Base-by-base conservation (phyloP, 2,113 vertebrate genomes). In the Thamnaconus septentrionalis region DNA sequence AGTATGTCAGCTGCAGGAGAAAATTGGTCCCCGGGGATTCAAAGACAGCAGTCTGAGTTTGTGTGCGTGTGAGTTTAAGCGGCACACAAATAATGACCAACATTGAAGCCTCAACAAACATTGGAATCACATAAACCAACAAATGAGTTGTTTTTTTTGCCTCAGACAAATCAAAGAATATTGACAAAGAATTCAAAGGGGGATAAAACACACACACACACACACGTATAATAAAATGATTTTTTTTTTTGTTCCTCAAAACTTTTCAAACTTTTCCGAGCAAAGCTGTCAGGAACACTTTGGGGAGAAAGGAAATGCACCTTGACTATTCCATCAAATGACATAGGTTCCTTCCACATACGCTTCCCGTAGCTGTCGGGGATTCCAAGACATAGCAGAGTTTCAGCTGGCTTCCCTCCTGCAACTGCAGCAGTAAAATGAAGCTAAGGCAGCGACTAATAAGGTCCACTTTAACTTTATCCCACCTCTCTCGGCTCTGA, bases 21-120 rank as follows among this genome's bases (percentile, higher is more conserved):
- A 88, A 89, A 88, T 89, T 87, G 83, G 76, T 89, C 88, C 78
- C 81, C n/a, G 51, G 81, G 66, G 86, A 83, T 55, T 71, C 52
- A 61, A 57, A 78, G 69, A 84, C 62, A 84, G 67, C 64, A 75
- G 68, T 77, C 51, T 72, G 57, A 66, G 61, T 75, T 61, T n/a
- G 39, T 53, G 51, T 61, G 47, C 58, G 56, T 60, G 60, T 68
- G 61, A 59, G 54, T 52, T 51, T 60, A 56, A 66, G 61, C 62
- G 57, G 45, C 62, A 63, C 57, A 52, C 55, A 72, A 80, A 81
- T 65, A 78, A 79, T 10, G 31, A 82, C 59, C 71, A 78, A 63
- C 68, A 79, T 64, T 56, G 43, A 66, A 61, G 41, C 63, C 59
- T 67, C 64, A 66, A 56, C 74, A 75, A 73, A 53, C 52, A 66